A percentile compares a stretch with the other conserved stretches of the same genome.
Evolutionary conservation across 37 sponge, comb jelly and placozoan species (phyloP).

Genomic region (Axinella damicornis): DNA sequence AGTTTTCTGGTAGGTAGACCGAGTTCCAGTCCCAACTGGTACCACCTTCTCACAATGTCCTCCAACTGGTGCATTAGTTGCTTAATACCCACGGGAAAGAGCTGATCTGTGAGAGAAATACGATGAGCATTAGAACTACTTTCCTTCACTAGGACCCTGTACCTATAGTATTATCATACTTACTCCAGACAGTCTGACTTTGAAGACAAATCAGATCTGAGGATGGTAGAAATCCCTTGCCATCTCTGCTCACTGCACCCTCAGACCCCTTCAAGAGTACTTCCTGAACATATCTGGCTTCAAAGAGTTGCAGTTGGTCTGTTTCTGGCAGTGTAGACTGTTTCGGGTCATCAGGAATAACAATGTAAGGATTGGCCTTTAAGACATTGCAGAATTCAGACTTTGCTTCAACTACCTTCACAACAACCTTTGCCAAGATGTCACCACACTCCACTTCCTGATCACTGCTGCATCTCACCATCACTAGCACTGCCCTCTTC

Average conservation of each 20-base stretch:
- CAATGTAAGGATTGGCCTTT: neutral
- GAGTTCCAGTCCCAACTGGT: neutral
- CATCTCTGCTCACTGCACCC: no score
- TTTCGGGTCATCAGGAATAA: slow-evolving; percentile 15
- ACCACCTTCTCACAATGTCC: neutral
- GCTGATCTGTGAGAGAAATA: neutral
- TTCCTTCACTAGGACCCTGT: no score
- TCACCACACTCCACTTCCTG: slow-evolving; percentile 20
- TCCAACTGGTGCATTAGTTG: neutral
- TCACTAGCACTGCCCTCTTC: neutral
- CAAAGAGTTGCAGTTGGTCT: neutral
- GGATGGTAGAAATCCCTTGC: no score
- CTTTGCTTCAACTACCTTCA: slow-evolving; percentile 10
- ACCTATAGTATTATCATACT: no score
- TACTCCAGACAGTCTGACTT: no score
- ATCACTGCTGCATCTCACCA: neutral
- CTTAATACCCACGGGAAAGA: neutral
- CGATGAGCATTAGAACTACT: neutral
- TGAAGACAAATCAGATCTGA: no score
- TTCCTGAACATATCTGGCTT: neutral
- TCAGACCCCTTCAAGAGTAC: neutral
- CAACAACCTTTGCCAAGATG: neutral
- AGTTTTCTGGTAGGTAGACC: neutral
- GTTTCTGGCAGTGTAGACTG: neutral
- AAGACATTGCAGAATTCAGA: neutral